A percentile compares a stretch with the other conserved stretches of the same genome.
Conservation (phyloP, 1,140 invertebrate species). For the Drosophila fuyamai region DNA sequence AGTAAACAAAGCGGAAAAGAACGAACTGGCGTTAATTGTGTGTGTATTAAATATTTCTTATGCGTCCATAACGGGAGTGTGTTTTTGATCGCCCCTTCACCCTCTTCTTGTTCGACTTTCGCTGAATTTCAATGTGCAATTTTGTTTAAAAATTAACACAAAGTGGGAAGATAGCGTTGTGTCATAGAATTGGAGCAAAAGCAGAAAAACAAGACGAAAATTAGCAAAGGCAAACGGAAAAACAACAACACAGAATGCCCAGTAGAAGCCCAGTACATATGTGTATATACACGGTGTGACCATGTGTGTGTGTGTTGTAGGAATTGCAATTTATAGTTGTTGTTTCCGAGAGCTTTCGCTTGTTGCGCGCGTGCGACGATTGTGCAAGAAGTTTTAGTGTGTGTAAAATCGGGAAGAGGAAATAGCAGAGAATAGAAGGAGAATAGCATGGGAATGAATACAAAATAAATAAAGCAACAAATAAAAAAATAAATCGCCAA, state of each 20-base stretch:
- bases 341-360: slow-evolving; percentile 75
- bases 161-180: slow-evolving; percentile 47
- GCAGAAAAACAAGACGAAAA: slow-evolving; percentile 53
- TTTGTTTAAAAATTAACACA: slow-evolving; percentile 59
- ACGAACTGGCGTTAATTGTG: slow-evolving; percentile 21
- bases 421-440: slow-evolving; percentile 43
- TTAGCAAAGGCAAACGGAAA: slow-evolving; percentile 42
- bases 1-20: slow-evolving; percentile 34
- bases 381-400: slow-evolving; percentile 66
- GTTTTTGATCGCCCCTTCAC: slow-evolving; percentile 7
- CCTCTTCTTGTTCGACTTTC: slow-evolving; percentile 4
- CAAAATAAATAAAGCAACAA: slow-evolving; percentile 47
- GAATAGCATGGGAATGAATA: slow-evolving; percentile 36
- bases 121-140: slow-evolving; percentile 50
- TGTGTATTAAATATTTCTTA: slow-evolving; percentile 47
- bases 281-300: slow-evolving; percentile 8
- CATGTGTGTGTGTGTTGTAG: slow-evolving; percentile 56
- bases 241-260: slow-evolving; percentile 46
- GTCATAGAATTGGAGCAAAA: slow-evolving; percentile 77
- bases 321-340: slow-evolving; percentile 78
- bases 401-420: slow-evolving; percentile 40
- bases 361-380: slow-evolving; percentile 74
- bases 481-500: slow-evolving; percentile 51
- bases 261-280: slow-evolving; percentile 28
- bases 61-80: slow-evolving; percentile 57